Percentiles rank a stretch among this genome's conserved stretches.
Evolutionary conservation across 2,797 vertebrate species (phyloP).

Genomic region (Adelosebastes latens): DNA sequence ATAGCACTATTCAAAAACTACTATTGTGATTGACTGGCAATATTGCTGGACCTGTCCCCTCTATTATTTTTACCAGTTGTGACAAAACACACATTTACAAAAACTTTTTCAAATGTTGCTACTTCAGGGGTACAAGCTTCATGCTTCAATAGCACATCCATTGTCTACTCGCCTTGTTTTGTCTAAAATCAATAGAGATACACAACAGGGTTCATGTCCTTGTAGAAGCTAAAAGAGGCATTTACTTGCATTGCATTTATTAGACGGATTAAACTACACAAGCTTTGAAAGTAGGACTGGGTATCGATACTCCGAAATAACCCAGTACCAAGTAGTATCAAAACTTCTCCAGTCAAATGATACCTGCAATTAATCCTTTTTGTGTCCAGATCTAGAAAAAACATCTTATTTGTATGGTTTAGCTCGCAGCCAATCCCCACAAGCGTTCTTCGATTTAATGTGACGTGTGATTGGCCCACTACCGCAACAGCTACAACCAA

Average conservation of each 20-base stretch:
- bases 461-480: no score
- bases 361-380: neutral
- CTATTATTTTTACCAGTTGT: neutral
- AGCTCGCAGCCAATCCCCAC: no score
- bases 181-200: neutral
- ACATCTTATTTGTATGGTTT: rapidly evolving
- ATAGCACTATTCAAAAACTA: neutral
- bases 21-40: neutral
- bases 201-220: neutral
- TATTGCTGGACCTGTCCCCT: neutral
- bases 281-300: neutral
- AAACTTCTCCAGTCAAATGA: neutral
- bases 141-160: neutral
- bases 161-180: neutral
- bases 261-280: rapidly evolving
- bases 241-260: neutral
- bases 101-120: neutral
- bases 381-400: neutral
- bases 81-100: neutral
- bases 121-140: neutral
- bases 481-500: no score
- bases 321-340: neutral
- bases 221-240: no score
- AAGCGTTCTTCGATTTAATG: no score
- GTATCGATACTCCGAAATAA: neutral